These are phyloP conservation scores for Alloplasta piceator DNA, from an alignment of 2,888 invertebrate genomes.

Conservation along the genomic window DNA sequence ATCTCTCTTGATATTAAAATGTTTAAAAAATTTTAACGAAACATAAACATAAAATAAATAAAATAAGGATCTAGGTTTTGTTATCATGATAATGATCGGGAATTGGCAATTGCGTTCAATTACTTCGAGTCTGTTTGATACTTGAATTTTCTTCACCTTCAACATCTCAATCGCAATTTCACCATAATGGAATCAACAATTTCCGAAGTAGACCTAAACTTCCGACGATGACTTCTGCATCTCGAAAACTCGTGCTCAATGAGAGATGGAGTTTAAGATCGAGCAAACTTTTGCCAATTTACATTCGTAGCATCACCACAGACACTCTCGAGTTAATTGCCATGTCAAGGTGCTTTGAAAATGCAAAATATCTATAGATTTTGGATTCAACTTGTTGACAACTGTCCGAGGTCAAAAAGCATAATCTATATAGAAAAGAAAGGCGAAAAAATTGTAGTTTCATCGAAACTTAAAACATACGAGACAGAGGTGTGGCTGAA, in stretches of 20 bases:
- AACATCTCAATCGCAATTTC: no score
- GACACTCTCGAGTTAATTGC: constrained; percentile 29
- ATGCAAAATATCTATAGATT: background rate
- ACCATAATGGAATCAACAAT: background rate
- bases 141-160: no score
- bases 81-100: no score
- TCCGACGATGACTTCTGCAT: background rate
- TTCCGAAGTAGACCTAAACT: background rate
- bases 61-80: no score
- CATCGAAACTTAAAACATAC: background rate
- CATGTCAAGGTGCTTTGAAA: background rate
- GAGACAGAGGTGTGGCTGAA: background rate
- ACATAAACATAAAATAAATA: no score
- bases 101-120: no score
- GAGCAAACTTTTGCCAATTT: constrained; percentile 13
- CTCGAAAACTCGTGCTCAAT: background rate
- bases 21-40: no score
- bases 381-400: constrained; percentile 14
- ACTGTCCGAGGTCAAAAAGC: background rate
- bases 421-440: background rate
- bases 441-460: background rate
- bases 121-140: no score
- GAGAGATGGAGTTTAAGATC: constrained; percentile 4
- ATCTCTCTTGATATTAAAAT: no score
- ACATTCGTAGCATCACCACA: background rate